Evolutionary conservation across 1,140 invertebrate genomes (phyloP).

Genomic region (Ceratina calcarata): DNA sequence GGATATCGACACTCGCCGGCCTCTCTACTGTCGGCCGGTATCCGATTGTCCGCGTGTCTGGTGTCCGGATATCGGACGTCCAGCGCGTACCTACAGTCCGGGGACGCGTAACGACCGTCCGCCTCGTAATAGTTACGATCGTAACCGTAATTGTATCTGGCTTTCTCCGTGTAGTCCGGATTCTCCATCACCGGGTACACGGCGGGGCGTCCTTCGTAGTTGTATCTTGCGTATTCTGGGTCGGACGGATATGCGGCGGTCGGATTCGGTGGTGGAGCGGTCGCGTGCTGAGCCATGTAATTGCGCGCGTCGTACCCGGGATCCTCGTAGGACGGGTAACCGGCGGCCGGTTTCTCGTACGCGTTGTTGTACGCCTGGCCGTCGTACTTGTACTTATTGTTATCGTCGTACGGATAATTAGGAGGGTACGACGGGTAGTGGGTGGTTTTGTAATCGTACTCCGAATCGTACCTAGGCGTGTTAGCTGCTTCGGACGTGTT

Average conservation of each 20-base stretch:
- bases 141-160: slow-evolving; percentile 72
- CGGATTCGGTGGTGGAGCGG: slow-evolving; percentile 49
- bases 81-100: slow-evolving; percentile 56
- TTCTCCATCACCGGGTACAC: slow-evolving; percentile 64
- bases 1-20: slow-evolving; percentile 62
- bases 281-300: slow-evolving; percentile 61
- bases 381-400: slow-evolving; percentile 75
- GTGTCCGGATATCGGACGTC: slow-evolving; percentile 66
- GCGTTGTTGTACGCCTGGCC: slow-evolving; percentile 57
- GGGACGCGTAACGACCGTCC: slow-evolving; percentile 64
- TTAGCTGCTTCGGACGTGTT: slow-evolving; percentile 66
- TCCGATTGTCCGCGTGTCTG: slow-evolving; percentile 62
- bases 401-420: slow-evolving; percentile 78
- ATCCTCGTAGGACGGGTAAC: slow-evolving; percentile 63
- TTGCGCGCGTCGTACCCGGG: slow-evolving; percentile 68
- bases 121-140: slow-evolving; percentile 72
- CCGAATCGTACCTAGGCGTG: slow-evolving; percentile 66
- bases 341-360: slow-evolving; percentile 65
- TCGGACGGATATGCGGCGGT: slow-evolving; percentile 61
- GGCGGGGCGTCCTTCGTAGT: slow-evolving; percentile 69
- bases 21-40: slow-evolving; percentile 52
- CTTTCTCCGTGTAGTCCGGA: slow-evolving; percentile 66
- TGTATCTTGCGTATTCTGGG: slow-evolving; percentile 69
- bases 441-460: slow-evolving; percentile 79
- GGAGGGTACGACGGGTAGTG: slow-evolving; percentile 79